These are phyloP conservation scores for Cactoblastis cactorum DNA, from an alignment of 2,888 invertebrate species.

Conservation along the genomic window DNA sequence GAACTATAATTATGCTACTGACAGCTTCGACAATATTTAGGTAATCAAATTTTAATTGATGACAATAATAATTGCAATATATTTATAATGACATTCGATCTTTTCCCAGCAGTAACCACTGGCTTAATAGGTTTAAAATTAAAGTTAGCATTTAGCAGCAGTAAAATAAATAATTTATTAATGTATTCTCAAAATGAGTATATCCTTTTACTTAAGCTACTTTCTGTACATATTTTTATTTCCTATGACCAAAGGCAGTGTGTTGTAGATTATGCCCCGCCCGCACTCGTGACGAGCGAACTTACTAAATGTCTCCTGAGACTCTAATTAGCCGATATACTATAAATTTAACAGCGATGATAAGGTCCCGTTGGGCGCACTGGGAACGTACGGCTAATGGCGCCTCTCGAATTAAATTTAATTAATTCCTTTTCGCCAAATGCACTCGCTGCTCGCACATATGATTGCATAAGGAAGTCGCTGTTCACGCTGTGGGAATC, in stretches of 20 bases:
- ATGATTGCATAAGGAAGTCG: background rate
- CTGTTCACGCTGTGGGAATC: background rate
- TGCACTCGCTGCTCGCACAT: constrained; percentile 25
- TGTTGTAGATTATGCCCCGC: constrained; percentile 25
- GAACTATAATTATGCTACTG: no score
- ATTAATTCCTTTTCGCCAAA: constrained; percentile 56
- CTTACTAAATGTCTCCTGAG: constrained; percentile 45
- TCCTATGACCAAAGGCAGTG: constrained; percentile 45
- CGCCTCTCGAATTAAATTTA: constrained; percentile 58
- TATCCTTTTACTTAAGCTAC: background rate
- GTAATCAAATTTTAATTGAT: no score
- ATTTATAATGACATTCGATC: no score
- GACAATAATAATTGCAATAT: no score
- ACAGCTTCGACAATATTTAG: no score
- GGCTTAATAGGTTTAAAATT: no score
- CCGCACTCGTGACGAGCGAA: constrained; percentile 58
- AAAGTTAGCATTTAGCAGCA: no score
- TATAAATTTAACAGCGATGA: constrained; percentile 70
- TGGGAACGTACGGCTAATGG: constrained; percentile 53
- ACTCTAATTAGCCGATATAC: constrained; percentile 71
- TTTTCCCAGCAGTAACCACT: no score
- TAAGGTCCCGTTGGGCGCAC: constrained; percentile 65
- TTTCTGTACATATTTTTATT: background rate
- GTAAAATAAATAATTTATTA: no score
- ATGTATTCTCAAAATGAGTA: no score